These are phyloP conservation scores for Xyrauchen texanus DNA, from an alignment of 2,113 vertebrate genomes.

Conservation along the genomic window DNA sequence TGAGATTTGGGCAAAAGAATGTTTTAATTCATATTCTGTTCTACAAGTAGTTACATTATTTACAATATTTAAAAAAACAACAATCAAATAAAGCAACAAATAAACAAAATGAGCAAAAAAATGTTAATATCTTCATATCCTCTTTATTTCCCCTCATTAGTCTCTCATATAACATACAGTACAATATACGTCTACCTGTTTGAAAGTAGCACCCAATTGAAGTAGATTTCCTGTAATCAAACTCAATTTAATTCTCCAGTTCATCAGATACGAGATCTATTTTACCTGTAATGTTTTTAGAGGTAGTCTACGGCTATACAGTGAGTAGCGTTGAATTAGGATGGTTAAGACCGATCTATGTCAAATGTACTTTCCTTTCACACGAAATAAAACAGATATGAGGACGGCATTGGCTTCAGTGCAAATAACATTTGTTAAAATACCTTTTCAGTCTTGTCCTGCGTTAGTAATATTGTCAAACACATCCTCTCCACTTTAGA, in stretches of 20 bases:
- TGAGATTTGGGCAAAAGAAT: conserved; percentile 50
- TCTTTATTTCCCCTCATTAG: conserved; percentile 38
- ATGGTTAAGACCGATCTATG: conserved; percentile 30
- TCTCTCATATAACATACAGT: conserved; percentile 57
- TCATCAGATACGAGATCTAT: conserved; percentile 11
- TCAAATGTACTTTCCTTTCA: conserved; percentile 34
- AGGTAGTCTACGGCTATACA: conserved; percentile 55
- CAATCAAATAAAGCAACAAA: conserved; percentile 29
- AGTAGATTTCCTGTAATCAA: conserved; percentile 38
- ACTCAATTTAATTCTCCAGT: conserved; percentile 7
- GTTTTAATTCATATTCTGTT: conserved; percentile 62
- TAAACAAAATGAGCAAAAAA: conserved; percentile 6
- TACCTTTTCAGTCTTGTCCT: neutral
- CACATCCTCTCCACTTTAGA: neutral
- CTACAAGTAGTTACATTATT: conserved; percentile 66
- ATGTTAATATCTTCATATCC: conserved; percentile 29
- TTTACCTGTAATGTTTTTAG: conserved; percentile 32
- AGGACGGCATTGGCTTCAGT: conserved; percentile 19
- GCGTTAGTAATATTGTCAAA: conserved; percentile 62
- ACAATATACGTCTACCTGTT: conserved; percentile 46
- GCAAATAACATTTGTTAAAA: conserved; percentile 19
- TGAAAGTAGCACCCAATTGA: conserved; percentile 61
- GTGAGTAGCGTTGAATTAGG: conserved; percentile 29
- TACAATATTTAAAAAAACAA: conserved; percentile 63
- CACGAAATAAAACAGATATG: conserved; percentile 1